Conservation (phyloP, 2,113 vertebrate genomes). For the Gallinago paraguaiae region DNA sequence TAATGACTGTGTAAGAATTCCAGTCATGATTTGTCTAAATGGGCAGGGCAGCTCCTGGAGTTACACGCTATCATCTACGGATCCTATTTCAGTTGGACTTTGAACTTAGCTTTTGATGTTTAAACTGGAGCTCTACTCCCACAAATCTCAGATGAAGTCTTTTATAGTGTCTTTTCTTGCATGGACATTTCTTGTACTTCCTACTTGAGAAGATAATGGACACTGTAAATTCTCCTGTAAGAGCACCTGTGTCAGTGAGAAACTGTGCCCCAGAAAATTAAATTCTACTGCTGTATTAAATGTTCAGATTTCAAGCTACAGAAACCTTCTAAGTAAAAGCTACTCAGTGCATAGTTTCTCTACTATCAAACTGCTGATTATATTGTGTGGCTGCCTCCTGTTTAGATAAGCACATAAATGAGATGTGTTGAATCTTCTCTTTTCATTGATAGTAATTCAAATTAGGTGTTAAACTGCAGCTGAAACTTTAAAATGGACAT, state of each 20-base stretch:
- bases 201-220: slow-evolving; percentile 20
- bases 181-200: not conserved
- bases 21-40: not conserved
- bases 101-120: not conserved
- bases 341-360: not conserved
- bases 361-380: slow-evolving; percentile 5
- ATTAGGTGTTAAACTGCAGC: not conserved
- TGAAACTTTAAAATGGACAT: not conserved
- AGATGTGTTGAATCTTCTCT: slow-evolving; percentile 27
- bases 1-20: not conserved
- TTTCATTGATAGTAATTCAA: slow-evolving; percentile 7
- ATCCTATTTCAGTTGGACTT: not conserved
- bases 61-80: not conserved
- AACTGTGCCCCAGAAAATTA: not conserved
- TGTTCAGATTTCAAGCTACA: not conserved
- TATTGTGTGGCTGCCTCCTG: not conserved
- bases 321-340: not conserved
- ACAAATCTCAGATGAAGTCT: slow-evolving; percentile 22
- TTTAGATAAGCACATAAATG: slow-evolving; percentile 40
- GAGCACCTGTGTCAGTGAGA: slow-evolving; percentile 16
- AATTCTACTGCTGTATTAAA: slow-evolving; percentile 28
- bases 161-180: not conserved
- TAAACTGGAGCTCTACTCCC: not conserved
- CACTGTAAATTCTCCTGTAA: not conserved
- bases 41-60: not conserved